phyloP scores from a whole-genome alignment of 2,888 invertebrate genomes.

The Philhelius pedissequus region DNA sequence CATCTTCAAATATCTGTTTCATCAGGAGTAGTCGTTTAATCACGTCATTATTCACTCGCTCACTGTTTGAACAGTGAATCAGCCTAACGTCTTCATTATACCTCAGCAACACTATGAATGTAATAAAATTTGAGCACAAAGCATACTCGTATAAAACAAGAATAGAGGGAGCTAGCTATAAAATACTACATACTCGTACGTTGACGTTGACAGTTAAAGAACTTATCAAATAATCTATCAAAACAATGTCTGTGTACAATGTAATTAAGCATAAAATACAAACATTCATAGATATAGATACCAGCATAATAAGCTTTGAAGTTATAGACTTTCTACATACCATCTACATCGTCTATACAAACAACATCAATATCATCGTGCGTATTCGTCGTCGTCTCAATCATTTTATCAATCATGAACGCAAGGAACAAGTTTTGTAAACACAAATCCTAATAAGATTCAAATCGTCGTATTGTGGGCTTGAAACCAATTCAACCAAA shows the following conservation, averaged over 20 bases:
- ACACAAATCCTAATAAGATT: background rate
- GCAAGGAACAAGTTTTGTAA: background rate
- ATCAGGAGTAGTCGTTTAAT: background rate
- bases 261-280: background rate
- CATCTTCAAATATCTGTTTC: background rate
- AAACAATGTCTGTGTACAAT: background rate
- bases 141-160: background rate
- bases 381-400: too few relatives aligned
- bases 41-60: background rate
- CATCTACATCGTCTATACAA: too few relatives aligned
- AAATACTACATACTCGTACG: too few relatives aligned
- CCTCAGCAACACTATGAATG: background rate
- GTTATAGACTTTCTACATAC: background rate
- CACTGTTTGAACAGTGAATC: background rate
- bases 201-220: background rate
- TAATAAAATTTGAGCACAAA: conserved; percentile 1
- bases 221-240: conserved; percentile 5
- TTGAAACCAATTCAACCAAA: background rate
- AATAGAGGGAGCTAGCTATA: background rate
- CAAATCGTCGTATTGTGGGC: background rate
- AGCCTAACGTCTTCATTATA: conserved; percentile 4
- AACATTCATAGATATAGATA: background rate
- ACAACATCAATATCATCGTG: background rate
- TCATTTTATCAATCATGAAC: background rate
- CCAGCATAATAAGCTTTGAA: background rate